These are phyloP conservation scores for Chinchilla lanigera DNA, from an alignment of 2,113 vertebrate genomes.

Conservation along the genomic window DNA sequence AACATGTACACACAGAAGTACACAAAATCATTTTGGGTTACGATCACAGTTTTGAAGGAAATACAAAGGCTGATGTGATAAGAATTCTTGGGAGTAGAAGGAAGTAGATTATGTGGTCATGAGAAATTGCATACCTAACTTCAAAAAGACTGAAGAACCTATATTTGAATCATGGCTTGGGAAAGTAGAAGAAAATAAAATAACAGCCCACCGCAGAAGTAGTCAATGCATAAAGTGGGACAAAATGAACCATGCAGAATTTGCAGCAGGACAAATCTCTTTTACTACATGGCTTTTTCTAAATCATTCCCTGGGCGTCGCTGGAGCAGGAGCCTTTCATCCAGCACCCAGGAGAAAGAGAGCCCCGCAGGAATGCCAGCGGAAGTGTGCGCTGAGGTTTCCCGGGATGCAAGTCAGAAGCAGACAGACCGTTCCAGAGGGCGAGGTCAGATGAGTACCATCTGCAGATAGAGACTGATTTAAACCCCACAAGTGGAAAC, in stretches of 20 bases:
- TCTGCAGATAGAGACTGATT: background rate
- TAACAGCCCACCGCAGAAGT: background rate
- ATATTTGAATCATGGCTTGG: background rate
- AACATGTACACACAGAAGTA: background rate
- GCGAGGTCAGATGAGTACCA: background rate
- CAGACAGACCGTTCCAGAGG: conserved; percentile 48
- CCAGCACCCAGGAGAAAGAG: background rate
- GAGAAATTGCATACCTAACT: background rate
- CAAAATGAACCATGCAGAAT: background rate
- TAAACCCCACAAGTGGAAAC: background rate
- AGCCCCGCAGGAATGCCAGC: background rate
- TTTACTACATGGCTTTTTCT: background rate
- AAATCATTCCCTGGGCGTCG: background rate
- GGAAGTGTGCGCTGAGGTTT: background rate
- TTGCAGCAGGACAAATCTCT: background rate
- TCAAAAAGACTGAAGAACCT: background rate
- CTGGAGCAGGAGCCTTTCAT: background rate
- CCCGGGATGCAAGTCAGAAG: background rate
- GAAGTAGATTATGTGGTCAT: background rate
- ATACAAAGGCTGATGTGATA: background rate
- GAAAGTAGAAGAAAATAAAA: background rate
- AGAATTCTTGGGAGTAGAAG: background rate
- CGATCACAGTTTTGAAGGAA: background rate
- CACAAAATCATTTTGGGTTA: background rate
- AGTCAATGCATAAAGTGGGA: background rate